phyloP scores from a whole-genome alignment of 2,888 invertebrate genomes.

The Rhagophthalmus giganteus region DNA sequence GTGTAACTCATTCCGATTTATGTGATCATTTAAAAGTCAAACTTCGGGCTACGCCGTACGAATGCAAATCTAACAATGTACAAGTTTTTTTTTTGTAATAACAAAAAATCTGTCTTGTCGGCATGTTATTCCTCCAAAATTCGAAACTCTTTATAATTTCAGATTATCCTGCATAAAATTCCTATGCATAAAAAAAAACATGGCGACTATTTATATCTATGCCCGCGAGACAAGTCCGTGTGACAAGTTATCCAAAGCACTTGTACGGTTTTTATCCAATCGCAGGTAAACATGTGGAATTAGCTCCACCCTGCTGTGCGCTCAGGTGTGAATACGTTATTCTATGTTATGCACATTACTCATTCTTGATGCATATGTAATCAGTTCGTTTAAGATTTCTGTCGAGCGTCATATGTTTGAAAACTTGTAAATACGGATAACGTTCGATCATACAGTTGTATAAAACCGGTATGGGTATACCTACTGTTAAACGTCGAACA shows the following conservation, averaged over 20 bases:
- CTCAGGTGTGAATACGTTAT: conserved; percentile 35
- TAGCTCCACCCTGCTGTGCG: conserved; percentile 36
- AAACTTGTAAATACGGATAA: not conserved
- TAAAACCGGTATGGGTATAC: too few relatives aligned
- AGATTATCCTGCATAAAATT: conserved; percentile 11
- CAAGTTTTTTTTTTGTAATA: too few relatives aligned
- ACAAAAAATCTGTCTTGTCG: too few relatives aligned
- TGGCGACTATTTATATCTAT: conserved; percentile 34
- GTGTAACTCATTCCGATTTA: conserved; percentile 29
- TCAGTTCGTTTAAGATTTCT: conserved; percentile 16
- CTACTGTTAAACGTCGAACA: too few relatives aligned
- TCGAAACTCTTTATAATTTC: not conserved
- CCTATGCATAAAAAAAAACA: conserved; percentile 29
- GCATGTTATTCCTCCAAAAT: too few relatives aligned
- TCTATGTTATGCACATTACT: conserved; percentile 23
- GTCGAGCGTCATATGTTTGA: conserved; percentile 10
- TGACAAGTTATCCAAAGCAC: conserved; percentile 28
- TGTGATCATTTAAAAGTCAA: conserved; percentile 35
- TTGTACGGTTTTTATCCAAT: conserved; percentile 33
- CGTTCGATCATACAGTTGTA: not conserved
- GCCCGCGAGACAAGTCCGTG: conserved; percentile 23
- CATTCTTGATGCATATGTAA: conserved; percentile 25
- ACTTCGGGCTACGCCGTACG: conserved; percentile 21
- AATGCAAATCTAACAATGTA: too few relatives aligned
- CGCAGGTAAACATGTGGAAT: conserved; percentile 25